Percentiles rank a stretch among this genome's conserved stretches.
These are phyloP conservation scores for Troides aeacus DNA, from an alignment of 2,888 invertebrate species.

Conservation along the genomic window DNA sequence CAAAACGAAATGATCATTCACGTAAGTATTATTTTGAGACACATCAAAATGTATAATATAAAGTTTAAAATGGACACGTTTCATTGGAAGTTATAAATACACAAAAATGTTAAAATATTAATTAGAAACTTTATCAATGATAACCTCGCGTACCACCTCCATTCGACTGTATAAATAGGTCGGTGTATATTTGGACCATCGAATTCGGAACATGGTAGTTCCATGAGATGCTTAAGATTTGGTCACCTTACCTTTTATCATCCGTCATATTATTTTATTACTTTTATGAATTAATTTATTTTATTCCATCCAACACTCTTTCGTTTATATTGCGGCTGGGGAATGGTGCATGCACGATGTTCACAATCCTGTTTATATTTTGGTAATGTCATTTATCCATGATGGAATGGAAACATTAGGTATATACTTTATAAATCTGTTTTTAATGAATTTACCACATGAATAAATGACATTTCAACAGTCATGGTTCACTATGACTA, in stretches of 20 bases:
- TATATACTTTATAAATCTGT: neutral
- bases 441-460: neutral
- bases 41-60: slow-evolving; percentile 62
- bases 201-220: slow-evolving; percentile 28
- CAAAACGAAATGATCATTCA: slow-evolving; percentile 85
- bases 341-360: slow-evolving; percentile 70
- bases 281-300: slow-evolving; percentile 54
- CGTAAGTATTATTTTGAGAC: slow-evolving; percentile 86
- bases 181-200: slow-evolving; percentile 34
- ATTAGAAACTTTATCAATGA: slow-evolving; percentile 29
- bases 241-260: slow-evolving; percentile 67
- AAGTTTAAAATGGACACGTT: slow-evolving; percentile 39
- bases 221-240: slow-evolving; percentile 38
- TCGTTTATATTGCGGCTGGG: slow-evolving; percentile 76
- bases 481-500: slow-evolving; percentile 1
- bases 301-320: slow-evolving; percentile 75
- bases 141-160: slow-evolving; percentile 21
- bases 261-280: slow-evolving; percentile 60
- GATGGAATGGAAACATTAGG: neutral
- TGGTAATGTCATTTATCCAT: slow-evolving; percentile 46
- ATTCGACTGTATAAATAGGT: slow-evolving; percentile 32
- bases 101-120: slow-evolving; percentile 33
- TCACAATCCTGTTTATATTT: slow-evolving; percentile 27
- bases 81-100: slow-evolving; percentile 40
- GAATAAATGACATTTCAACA: slow-evolving; percentile 24